phyloP scores from a whole-genome alignment of 1,140 invertebrate genomes.

The Drosophila chauvacae region DNA sequence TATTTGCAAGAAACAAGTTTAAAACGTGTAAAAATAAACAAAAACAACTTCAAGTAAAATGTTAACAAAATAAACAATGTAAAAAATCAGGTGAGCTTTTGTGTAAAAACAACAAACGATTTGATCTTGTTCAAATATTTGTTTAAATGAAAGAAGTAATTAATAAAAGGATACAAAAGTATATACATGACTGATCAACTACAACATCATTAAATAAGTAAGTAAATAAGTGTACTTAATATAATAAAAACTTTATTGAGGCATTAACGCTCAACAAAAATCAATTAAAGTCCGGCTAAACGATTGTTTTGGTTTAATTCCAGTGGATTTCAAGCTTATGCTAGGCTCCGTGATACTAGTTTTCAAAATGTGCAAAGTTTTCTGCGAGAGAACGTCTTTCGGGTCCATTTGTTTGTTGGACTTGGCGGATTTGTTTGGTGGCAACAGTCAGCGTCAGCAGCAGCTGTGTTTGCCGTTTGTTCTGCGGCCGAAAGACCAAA shows the following conservation, averaged over 20 bases:
- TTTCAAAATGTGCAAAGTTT: slow-evolving; percentile 34
- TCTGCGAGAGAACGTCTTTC: slow-evolving; percentile 33
- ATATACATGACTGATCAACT: not conserved
- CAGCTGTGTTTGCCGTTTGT: slow-evolving; percentile 56
- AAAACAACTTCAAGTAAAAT: not conserved
- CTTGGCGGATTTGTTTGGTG: slow-evolving; percentile 40
- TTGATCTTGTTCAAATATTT: slow-evolving; percentile 4
- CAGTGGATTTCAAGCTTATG: slow-evolving; percentile 33
- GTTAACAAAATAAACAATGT: not conserved
- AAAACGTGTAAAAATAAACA: not conserved
- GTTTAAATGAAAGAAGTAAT: not conserved
- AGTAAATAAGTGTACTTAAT: not conserved
- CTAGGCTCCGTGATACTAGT: slow-evolving; percentile 15
- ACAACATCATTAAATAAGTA: not conserved
- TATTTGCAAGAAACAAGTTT: not conserved
- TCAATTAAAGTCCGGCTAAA: slow-evolving; percentile 1
- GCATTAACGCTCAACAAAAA: not conserved
- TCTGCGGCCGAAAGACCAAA: slow-evolving; percentile 35
- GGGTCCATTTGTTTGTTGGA: slow-evolving; percentile 25
- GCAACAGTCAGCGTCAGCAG: slow-evolving; percentile 5
- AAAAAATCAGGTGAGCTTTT: slow-evolving; percentile 1
- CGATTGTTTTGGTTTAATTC: slow-evolving; percentile 21
- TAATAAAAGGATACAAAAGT: not conserved
- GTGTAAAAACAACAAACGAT: slow-evolving; percentile 2
- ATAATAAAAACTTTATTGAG: no score